Percentiles rank a stretch among this genome's conserved stretches.
Evolutionary conservation across 2,888 invertebrate genomes (phyloP).

Genomic region (Apoda limacodes): DNA sequence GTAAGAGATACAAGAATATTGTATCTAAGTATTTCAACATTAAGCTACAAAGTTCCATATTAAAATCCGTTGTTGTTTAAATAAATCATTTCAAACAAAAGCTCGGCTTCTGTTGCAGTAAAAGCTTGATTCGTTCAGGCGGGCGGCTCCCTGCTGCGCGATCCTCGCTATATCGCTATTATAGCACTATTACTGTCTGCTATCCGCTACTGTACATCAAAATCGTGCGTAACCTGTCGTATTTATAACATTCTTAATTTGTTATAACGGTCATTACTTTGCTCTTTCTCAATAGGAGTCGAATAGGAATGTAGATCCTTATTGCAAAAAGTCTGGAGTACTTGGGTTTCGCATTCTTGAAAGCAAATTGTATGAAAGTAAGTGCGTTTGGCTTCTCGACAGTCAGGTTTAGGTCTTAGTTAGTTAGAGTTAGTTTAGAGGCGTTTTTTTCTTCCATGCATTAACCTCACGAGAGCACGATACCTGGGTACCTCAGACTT

Average conservation of each 20-base stretch:
- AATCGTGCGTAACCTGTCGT: conserved; percentile 42
- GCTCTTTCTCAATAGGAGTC: too few relatives aligned
- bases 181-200: conserved; percentile 46
- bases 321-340: too few relatives aligned
- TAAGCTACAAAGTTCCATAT: neutral
- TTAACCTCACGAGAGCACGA: too few relatives aligned
- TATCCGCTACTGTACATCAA: conserved; percentile 47
- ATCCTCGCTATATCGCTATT: conserved; percentile 48
- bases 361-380: too few relatives aligned
- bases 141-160: conserved; percentile 41
- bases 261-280: conserved; percentile 32
- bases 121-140: conserved; percentile 17
- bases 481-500: too few relatives aligned
- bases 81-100: neutral
- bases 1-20: neutral
- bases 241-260: conserved; percentile 20
- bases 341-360: too few relatives aligned
- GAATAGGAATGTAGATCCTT: too few relatives aligned
- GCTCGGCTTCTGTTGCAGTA: too few relatives aligned
- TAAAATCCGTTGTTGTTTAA: neutral
- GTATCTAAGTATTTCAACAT: neutral
- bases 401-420: too few relatives aligned
- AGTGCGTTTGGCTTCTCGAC: too few relatives aligned
- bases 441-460: too few relatives aligned
- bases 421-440: too few relatives aligned